Evolutionary conservation across 2,888 invertebrate genomes (phyloP).

Genomic region (Polyploca ridens): DNA sequence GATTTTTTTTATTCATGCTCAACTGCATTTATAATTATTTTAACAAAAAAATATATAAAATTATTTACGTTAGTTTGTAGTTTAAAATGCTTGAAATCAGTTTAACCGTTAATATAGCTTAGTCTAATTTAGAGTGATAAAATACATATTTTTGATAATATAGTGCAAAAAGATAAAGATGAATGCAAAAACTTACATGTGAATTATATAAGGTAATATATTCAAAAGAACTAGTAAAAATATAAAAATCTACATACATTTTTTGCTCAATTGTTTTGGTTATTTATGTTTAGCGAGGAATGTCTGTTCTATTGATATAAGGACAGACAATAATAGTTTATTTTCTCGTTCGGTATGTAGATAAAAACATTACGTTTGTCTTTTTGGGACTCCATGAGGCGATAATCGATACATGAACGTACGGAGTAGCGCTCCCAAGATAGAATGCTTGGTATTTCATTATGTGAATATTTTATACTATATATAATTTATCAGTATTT

Average conservation of each 20-base stretch:
- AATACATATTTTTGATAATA: background rate
- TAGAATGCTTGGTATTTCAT: background rate
- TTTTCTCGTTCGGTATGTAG: background rate
- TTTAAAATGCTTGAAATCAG: background rate
- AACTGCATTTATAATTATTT: background rate
- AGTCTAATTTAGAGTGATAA: background rate
- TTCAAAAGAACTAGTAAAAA: background rate
- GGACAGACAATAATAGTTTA: background rate
- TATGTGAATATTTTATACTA: slow-evolving; percentile 27
- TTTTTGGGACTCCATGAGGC: background rate
- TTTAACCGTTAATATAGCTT: too few species aligned
- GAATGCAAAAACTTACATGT: background rate
- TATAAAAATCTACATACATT: background rate
- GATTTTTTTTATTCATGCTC: background rate
- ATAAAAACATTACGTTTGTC: background rate
- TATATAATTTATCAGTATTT: slow-evolving; percentile 44
- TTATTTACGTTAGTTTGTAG: background rate
- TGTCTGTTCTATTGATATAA: background rate
- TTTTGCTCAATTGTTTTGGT: background rate
- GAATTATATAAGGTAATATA: too few species aligned
- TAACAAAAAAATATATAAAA: background rate
- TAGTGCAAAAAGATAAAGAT: background rate
- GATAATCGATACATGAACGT: background rate
- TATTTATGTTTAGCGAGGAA: background rate
- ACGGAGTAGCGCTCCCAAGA: background rate